Percentiles rank a stretch among this genome's conserved stretches.
These are phyloP conservation scores for Himalopsyche japonica DNA, from an alignment of 2,888 invertebrate genomes.

Conservation along the genomic window DNA sequence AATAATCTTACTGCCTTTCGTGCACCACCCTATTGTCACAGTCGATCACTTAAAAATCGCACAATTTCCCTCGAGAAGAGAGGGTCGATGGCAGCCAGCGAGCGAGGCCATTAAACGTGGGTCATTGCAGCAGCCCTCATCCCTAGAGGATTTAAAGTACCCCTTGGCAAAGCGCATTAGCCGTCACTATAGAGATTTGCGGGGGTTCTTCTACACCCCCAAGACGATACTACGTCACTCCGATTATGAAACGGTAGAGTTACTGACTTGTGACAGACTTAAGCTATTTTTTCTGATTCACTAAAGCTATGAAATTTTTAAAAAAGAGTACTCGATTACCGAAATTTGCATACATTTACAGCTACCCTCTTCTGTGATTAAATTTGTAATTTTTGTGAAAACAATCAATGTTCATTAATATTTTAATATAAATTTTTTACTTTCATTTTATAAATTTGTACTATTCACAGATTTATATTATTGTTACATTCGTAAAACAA, in stretches of 20 bases:
- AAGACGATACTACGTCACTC: background rate
- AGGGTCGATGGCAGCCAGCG: background rate
- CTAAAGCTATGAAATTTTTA: too few species aligned
- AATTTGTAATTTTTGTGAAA: too few species aligned
- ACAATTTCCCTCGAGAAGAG: background rate
- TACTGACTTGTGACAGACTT: background rate
- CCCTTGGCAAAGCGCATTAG: background rate
- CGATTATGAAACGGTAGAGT: background rate
- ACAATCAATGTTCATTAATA: too few species aligned
- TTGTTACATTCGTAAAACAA: too few species aligned
- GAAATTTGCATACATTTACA: too few species aligned
- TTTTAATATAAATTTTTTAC: too few species aligned
- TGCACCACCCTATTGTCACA: background rate
- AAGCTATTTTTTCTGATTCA: background rate
- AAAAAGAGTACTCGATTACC: too few species aligned
- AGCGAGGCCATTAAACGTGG: background rate
- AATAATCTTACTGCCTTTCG: background rate
- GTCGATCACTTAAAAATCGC: background rate
- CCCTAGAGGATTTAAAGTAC: background rate
- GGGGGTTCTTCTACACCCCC: background rate
- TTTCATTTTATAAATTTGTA: too few species aligned
- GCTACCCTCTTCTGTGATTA: too few species aligned
- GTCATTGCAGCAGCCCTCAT: background rate
- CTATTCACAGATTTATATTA: too few species aligned
- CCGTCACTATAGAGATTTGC: background rate